Conservation (phyloP, 2,888 invertebrate genomes). For the Athrips mouffetella region DNA sequence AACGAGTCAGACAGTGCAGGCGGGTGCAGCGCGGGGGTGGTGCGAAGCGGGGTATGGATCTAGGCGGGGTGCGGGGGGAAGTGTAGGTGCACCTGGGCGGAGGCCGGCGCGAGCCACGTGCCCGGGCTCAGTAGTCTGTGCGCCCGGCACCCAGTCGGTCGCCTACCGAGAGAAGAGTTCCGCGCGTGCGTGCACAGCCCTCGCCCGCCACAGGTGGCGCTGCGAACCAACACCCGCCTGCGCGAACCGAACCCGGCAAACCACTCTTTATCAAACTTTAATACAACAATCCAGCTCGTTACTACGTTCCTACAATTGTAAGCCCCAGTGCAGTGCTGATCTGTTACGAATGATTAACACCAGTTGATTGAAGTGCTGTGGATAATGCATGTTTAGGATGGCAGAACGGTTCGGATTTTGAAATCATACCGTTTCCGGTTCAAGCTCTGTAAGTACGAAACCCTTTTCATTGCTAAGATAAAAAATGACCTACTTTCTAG, state of each 20-base stretch:
- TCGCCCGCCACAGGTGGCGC: neutral
- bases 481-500: too few relatives aligned
- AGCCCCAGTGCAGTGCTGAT: slow-evolving; percentile 55
- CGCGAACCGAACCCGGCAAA: neutral
- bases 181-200: slow-evolving; percentile 43
- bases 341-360: slow-evolving; percentile 39
- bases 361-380: slow-evolving; percentile 37
- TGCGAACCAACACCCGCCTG: neutral
- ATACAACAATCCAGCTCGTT: slow-evolving; percentile 40
- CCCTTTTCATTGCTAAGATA: neutral
- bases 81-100: slow-evolving; percentile 66
- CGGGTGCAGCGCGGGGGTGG: slow-evolving; percentile 14
- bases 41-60: slow-evolving; percentile 16
- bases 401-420: slow-evolving; percentile 31
- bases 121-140: slow-evolving; percentile 64
- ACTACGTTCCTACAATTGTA: slow-evolving; percentile 14
- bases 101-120: slow-evolving; percentile 54
- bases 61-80: slow-evolving; percentile 32
- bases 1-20: slow-evolving; percentile 8
- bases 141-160: slow-evolving; percentile 42
- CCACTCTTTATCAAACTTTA: slow-evolving; percentile 54
- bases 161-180: slow-evolving; percentile 31
- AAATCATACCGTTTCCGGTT: slow-evolving; percentile 33
- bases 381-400: slow-evolving; percentile 7
- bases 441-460: slow-evolving; percentile 37